These are phyloP conservation scores for Nemotelus pantherinus DNA, from an alignment of 2,888 invertebrate species.

Conservation along the genomic window DNA sequence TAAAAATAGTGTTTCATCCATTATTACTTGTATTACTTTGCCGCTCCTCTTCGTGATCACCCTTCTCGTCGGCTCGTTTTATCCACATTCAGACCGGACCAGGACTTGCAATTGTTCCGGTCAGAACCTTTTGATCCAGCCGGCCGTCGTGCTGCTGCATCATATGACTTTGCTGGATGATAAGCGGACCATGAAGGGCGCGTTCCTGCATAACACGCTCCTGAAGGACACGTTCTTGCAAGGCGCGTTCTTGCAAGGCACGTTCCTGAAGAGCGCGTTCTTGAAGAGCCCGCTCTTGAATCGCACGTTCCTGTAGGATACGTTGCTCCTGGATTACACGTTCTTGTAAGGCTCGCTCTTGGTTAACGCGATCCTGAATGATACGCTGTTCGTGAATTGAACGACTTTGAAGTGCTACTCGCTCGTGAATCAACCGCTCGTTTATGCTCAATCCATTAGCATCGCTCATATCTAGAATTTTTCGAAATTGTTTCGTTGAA, in stretches of 20 bases:
- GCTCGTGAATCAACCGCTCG: constrained; percentile 53
- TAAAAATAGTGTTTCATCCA: constrained; percentile 34
- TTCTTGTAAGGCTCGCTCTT: constrained; percentile 53
- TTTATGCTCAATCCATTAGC: constrained; percentile 51
- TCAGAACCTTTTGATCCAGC: constrained; percentile 53
- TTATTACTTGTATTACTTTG: neutral
- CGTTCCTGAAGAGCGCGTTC: constrained; percentile 51
- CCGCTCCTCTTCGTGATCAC: neutral
- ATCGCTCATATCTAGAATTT: constrained; percentile 51
- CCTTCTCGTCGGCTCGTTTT: neutral
- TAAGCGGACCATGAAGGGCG: constrained; percentile 53
- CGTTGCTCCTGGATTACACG: constrained; percentile 47
- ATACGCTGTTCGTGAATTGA: constrained; percentile 53
- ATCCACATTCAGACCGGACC: constrained; percentile 50
- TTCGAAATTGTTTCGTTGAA: constrained; percentile 5
- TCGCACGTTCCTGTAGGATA: constrained; percentile 52
- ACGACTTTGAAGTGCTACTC: constrained; percentile 46
- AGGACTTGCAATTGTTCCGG: constrained; percentile 52
- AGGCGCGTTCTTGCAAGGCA: constrained; percentile 48
- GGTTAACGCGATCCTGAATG: constrained; percentile 51
- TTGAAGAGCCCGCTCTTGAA: constrained; percentile 53
- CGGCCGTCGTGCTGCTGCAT: constrained; percentile 51
- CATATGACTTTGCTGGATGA: constrained; percentile 53
- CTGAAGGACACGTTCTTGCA: constrained; percentile 49
- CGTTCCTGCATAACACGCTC: constrained; percentile 52